Conservation (phyloP, 2,888 invertebrate genomes). For the Chymomyza procnemis region DNA sequence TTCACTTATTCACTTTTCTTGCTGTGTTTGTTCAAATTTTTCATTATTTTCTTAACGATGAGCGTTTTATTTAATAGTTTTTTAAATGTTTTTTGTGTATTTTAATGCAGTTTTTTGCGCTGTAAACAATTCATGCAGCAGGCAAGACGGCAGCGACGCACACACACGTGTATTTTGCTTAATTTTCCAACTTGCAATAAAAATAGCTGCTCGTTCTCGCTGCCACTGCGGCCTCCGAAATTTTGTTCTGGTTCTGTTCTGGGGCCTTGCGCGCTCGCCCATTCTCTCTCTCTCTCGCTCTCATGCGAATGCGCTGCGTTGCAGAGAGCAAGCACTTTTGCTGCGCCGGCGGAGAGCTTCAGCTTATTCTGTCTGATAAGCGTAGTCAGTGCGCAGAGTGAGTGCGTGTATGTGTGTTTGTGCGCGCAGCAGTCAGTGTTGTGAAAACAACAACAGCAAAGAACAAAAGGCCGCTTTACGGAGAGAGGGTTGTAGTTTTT, state of each 20-base stretch:
- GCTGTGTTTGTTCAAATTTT: constrained; percentile 1
- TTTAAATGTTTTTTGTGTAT: neutral
- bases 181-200: constrained; percentile 43
- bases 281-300: constrained; percentile 47
- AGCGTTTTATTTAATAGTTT: constrained; percentile 3
- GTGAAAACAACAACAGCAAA: constrained; percentile 22
- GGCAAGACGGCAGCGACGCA: constrained; percentile 1
- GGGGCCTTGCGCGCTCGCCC: constrained; percentile 32
- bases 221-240: constrained; percentile 38
- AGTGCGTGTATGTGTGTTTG: neutral
- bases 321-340: constrained; percentile 47
- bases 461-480: constrained; percentile 29
- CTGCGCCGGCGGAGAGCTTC: constrained; percentile 56
- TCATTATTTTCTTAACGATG: constrained; percentile 9
- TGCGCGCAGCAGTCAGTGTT: constrained; percentile 25
- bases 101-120: constrained; percentile 21
- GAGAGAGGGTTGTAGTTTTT: constrained; percentile 49
- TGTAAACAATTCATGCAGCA: neutral
- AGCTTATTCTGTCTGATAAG: constrained; percentile 47
- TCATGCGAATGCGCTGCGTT: constrained; percentile 54
- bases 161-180: constrained; percentile 34
- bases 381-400: constrained; percentile 46
- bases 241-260: constrained; percentile 35
- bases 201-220: constrained; percentile 60
- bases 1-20: constrained; percentile 1